Evolutionary conservation across 2,888 invertebrate genomes (phyloP), one percentile per base, ranked within the genome.

Genomic region (Drosophila leonis): DNA sequence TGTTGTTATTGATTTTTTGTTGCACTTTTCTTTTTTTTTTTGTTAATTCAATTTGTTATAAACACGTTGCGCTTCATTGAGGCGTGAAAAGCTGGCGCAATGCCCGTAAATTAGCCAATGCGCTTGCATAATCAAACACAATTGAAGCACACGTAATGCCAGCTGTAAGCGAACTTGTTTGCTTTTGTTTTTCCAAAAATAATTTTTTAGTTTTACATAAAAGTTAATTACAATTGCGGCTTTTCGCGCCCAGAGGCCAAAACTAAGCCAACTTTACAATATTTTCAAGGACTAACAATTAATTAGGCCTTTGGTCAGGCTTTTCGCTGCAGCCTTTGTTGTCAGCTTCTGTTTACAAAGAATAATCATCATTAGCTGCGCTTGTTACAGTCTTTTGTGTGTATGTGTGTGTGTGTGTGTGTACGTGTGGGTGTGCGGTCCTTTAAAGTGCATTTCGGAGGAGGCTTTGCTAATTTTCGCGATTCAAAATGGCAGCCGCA

Each of bases 41-140:
- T 55, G 52, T 35, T 15, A 10, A 13, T 42, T 60, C 42, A 46
- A 69, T 73, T 78, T 68, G 54, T 65, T 70, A 65, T 46, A 57
- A 81, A 71, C 67, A 48, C 69, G 90, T 49, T 81, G 54, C 90
- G 84, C 84, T 84, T 69, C 82, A 87, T 84, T 89, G 84, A 87
- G 68, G 78, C 87, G 76, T 89, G 63, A 84, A 89, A 62, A 71
- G 73, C 64, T 88, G 72, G 65, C 59, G 82, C 84, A 89, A 88
- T 59, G 70, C 18, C 18, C 42, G 46, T 42, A 48, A 69, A 66
- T 68, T 65, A 70, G 51, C 44, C 65, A 79, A 71, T 65, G 61
- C 69, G 35, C 59, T 87, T 82, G 64, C 87, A 74, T 68, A 87
- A 87, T 60, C 54, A 54, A 41, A 56, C 24, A 59, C 46, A 56